These are phyloP conservation scores for Thunnus thynnus DNA, from an alignment of 2,113 vertebrate species.

Conservation along the genomic window DNA sequence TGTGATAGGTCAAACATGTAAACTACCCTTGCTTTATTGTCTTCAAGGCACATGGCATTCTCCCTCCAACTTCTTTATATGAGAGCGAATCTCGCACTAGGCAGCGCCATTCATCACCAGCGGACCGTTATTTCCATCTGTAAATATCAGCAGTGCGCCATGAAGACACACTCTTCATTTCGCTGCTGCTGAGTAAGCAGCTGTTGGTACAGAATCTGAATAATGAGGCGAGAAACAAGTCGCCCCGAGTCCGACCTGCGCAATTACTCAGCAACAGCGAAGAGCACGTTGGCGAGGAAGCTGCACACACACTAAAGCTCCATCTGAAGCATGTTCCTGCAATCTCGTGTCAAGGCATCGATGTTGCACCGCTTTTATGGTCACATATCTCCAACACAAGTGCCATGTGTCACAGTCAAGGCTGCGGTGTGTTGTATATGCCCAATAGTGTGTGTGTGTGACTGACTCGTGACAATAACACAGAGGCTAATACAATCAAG, in stretches of 20 bases:
- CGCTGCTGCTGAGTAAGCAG: conserved; percentile 68
- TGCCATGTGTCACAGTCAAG: neutral
- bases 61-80: conserved; percentile 14
- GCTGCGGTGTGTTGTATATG: neutral
- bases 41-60: conserved; percentile 8
- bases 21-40: conserved; percentile 7
- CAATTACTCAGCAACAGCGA: conserved; percentile 35
- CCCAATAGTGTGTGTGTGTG: neutral
- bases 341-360: neutral
- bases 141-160: conserved; percentile 62
- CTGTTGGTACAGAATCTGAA: conserved; percentile 58
- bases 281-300: neutral
- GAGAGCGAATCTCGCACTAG: conserved; percentile 20
- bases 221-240: conserved; percentile 56
- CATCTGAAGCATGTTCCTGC: conserved; percentile 2
- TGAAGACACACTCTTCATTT: conserved; percentile 40
- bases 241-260: conserved; percentile 21
- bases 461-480: neutral
- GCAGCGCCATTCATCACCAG: conserved; percentile 50
- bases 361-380: neutral
- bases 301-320: neutral
- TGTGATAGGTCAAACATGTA: conserved; percentile 36
- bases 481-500: no score
- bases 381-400: neutral
- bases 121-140: conserved; percentile 43